phyloP scores from a whole-genome alignment of 2,113 vertebrate species.

The Thymallus thymallus region DNA sequence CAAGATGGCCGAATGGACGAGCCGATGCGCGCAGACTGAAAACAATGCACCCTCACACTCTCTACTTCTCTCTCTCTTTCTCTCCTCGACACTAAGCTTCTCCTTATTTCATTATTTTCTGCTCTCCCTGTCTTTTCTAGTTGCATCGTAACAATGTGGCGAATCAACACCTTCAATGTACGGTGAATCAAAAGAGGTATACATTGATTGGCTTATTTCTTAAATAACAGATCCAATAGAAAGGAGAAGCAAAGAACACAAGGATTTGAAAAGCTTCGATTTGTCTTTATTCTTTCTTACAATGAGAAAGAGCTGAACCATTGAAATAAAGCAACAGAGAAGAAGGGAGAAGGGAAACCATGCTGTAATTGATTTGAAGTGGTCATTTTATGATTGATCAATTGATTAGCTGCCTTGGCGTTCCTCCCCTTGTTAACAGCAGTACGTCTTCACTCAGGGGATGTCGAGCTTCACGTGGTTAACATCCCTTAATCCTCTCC shows the following conservation, averaged over 20 bases:
- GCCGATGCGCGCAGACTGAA: slow-evolving; percentile 72
- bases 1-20: slow-evolving; percentile 79
- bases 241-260: neutral
- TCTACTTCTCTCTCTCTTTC: slow-evolving; percentile 58
- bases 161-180: neutral
- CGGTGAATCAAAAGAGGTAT: neutral
- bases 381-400: slow-evolving; percentile 78
- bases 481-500: neutral
- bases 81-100: slow-evolving; percentile 44
- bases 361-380: slow-evolving; percentile 68
- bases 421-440: slow-evolving; percentile 57
- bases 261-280: neutral
- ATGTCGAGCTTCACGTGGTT: slow-evolving; percentile 5
- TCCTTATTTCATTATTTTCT: slow-evolving; percentile 58
- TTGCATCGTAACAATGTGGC: slow-evolving; percentile 10
- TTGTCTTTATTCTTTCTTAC: neutral
- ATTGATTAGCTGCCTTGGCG: slow-evolving; percentile 67
- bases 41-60: slow-evolving; percentile 80
- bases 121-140: slow-evolving; percentile 40
- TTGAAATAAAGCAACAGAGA: slow-evolving; percentile 36
- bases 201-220: neutral
- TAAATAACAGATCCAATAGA: neutral
- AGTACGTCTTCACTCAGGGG: slow-evolving; percentile 56
- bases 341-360: slow-evolving; percentile 25
- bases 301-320: neutral